Conservation (phyloP, 2,797 vertebrate genomes). For the Channallabes apus region DNA sequence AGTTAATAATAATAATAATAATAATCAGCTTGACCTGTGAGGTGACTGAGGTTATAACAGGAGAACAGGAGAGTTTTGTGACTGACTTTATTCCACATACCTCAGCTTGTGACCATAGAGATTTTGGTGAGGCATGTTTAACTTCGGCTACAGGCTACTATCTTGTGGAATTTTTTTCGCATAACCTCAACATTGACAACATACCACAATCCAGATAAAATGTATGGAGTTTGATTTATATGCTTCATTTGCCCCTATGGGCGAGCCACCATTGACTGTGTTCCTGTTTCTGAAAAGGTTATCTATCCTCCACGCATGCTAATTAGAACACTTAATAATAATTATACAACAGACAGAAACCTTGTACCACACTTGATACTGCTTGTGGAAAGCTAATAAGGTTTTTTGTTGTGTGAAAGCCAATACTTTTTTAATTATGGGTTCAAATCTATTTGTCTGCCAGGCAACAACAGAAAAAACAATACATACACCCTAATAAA, state of each 20-base stretch:
- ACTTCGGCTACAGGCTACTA: no score
- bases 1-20: no score
- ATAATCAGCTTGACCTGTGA: no score
- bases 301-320: not conserved
- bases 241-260: not conserved
- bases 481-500: not conserved
- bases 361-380: not conserved
- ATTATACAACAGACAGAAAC: not conserved
- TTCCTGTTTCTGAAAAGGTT: not conserved
- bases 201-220: not conserved
- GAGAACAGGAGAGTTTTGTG: no score
- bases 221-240: not conserved
- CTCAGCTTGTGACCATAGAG: not conserved
- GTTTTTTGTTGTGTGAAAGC: no score
- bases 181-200: not conserved
- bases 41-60: no score
- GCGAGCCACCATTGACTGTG: not conserved
- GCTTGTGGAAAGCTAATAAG: not conserved
- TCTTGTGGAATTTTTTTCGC: no score
- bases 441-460: not conserved
- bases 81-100: not conserved
- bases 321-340: not conserved
- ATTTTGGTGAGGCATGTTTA: not conserved
- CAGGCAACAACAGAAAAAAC: not conserved
- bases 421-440: not conserved